Evolutionary conservation across 2,888 invertebrate genomes (phyloP).

Genomic region (Drosophila pseudotakahashii): DNA sequence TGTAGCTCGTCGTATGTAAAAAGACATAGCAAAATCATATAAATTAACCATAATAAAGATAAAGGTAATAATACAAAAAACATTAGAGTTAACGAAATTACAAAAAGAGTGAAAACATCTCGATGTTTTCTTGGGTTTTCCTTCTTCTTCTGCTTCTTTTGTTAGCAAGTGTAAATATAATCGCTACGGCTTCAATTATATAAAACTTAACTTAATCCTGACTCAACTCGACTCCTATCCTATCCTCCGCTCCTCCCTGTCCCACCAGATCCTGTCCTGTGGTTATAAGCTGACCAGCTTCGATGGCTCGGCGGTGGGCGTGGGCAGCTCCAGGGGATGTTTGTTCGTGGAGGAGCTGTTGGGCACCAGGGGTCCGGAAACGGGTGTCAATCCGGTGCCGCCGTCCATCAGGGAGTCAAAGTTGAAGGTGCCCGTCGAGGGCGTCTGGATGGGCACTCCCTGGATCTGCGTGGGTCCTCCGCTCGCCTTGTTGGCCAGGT

Average conservation of each 20-base stretch:
- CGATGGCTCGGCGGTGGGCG: slow-evolving; percentile 89
- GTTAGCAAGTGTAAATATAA: slow-evolving; percentile 37
- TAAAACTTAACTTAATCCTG: slow-evolving; percentile 68
- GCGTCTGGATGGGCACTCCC: slow-evolving; percentile 94
- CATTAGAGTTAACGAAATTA: slow-evolving; percentile 69
- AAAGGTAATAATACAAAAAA: slow-evolving; percentile 77
- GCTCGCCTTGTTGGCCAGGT: slow-evolving; percentile 19
- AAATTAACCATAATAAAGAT: slow-evolving; percentile 75
- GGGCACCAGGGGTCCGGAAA: slow-evolving; percentile 89
- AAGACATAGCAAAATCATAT: slow-evolving; percentile 62
- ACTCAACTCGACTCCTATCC: slow-evolving; percentile 40
- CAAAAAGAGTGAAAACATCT: slow-evolving; percentile 63
- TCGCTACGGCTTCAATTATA: slow-evolving; percentile 19
- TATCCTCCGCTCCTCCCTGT: slow-evolving; percentile 2
- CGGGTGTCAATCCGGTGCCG: slow-evolving; percentile 95
- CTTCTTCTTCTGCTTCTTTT: slow-evolving; percentile 8
- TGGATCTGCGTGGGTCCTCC: slow-evolving; percentile 87
- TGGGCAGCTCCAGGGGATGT: slow-evolving; percentile 88
- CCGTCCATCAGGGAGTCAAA: slow-evolving; percentile 97
- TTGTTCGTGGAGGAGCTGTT: slow-evolving; percentile 90
- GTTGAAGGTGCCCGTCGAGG: slow-evolving; percentile 94
- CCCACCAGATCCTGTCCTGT: slow-evolving; percentile 60
- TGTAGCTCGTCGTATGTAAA: slow-evolving; percentile 41
- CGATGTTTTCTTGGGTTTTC: slow-evolving; percentile 23
- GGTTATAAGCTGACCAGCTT: slow-evolving; percentile 94